These are phyloP conservation scores for Cecropterus lyciades DNA, from an alignment of 1,140 invertebrate genomes.

Conservation along the genomic window DNA sequence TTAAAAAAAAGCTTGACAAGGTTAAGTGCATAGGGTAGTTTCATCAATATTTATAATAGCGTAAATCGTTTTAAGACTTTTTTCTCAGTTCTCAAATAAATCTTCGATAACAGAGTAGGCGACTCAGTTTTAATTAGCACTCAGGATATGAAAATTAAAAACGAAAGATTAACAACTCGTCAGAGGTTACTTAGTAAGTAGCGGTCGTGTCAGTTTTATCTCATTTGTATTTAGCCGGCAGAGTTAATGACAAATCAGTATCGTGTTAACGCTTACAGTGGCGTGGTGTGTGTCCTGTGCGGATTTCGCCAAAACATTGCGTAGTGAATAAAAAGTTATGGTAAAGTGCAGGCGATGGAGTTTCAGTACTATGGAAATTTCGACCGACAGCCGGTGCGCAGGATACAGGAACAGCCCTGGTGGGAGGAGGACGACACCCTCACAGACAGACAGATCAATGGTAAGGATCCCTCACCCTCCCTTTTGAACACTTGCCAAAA, in stretches of 20 bases:
- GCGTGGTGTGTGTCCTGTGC: slow-evolving; percentile 53
- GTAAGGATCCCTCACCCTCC: slow-evolving; percentile 47
- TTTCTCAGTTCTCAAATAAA: too few relatives aligned
- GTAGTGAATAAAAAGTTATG: slow-evolving; percentile 19
- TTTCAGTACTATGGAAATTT: slow-evolving; percentile 75
- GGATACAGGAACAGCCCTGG: slow-evolving; percentile 68
- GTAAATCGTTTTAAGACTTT: too few relatives aligned
- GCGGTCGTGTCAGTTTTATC: slow-evolving; percentile 65
- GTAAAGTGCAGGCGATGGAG: slow-evolving; percentile 57
- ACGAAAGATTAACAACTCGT: background rate
- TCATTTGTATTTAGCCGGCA: slow-evolving; percentile 59
- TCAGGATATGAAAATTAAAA: too few relatives aligned
- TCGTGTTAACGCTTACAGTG: slow-evolving; percentile 56
- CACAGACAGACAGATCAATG: slow-evolving; percentile 68
- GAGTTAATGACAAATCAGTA: slow-evolving; percentile 70
- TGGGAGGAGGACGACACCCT: slow-evolving; percentile 79
- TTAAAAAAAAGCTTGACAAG: too few relatives aligned
- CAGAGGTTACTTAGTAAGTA: slow-evolving; percentile 43
- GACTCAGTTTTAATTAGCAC: too few relatives aligned
- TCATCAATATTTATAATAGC: too few relatives aligned
- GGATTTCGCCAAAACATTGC: slow-evolving; percentile 11
- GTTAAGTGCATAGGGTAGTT: too few relatives aligned
- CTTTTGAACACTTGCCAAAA: slow-evolving; percentile 23
- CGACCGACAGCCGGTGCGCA: slow-evolving; percentile 53
- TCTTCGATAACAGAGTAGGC: too few relatives aligned